phyloP scores from a whole-genome alignment of 2,888 invertebrate species.

The Eugnorisma glareosa region DNA sequence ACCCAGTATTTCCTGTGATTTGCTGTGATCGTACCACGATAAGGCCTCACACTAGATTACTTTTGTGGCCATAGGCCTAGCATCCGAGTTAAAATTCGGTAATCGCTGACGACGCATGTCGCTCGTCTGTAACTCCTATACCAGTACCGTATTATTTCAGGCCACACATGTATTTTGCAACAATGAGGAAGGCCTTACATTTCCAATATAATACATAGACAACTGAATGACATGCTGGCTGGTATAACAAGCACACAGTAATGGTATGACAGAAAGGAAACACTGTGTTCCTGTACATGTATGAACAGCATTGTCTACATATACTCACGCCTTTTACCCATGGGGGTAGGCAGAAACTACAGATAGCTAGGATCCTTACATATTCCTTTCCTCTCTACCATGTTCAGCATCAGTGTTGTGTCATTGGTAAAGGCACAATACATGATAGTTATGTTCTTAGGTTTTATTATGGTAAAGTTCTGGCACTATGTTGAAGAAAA shows the following conservation, averaged over 20 bases:
- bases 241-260: constrained; percentile 37
- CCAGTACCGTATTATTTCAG: constrained; percentile 21
- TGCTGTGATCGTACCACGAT: background rate
- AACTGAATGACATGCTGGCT: constrained; percentile 38
- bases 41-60: background rate
- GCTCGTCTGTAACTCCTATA: background rate
- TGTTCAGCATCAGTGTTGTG: background rate
- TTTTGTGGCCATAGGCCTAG: background rate
- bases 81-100: background rate
- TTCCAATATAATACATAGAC: constrained; percentile 30
- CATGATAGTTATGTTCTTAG: background rate
- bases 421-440: background rate
- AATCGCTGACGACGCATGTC: background rate
- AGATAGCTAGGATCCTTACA: background rate
- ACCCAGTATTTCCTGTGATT: background rate
- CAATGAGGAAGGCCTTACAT: constrained; percentile 24
- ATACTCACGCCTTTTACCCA: background rate
- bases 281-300: constrained; percentile 22
- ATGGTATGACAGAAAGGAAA: constrained; percentile 36
- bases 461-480: background rate
- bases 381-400: background rate
- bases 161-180: constrained; percentile 31
- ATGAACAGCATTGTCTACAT: constrained; percentile 10
- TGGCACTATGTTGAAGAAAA: background rate
- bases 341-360: background rate